phyloP scores from a whole-genome alignment of 2,797 vertebrate genomes.

The Amazona ochrocephala region DNA sequence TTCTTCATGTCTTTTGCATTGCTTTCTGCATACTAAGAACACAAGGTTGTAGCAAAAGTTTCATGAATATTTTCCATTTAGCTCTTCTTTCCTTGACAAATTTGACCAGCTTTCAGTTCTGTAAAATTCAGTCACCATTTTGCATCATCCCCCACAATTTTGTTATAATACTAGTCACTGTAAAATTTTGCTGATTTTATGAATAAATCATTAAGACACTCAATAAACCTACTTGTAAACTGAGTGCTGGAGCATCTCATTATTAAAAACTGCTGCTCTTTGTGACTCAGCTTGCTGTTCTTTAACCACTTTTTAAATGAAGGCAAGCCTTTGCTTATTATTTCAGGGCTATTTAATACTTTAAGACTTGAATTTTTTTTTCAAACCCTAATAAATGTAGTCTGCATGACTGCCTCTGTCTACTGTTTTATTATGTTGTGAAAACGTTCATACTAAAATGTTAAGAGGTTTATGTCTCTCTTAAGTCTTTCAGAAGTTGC shows the following conservation, averaged over 20 bases:
- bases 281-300: conserved; percentile 1
- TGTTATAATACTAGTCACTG: not conserved
- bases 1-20: not conserved
- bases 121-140: not conserved
- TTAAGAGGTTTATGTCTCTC: not conserved
- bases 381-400: not conserved
- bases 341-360: not conserved
- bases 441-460: not conserved
- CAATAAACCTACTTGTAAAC: not conserved
- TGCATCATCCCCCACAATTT: not conserved
- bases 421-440: not conserved
- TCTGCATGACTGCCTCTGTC: not conserved
- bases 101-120: not conserved
- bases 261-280: conserved; percentile 15
- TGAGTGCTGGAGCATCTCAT: not conserved
- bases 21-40: not conserved
- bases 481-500: not conserved
- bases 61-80: not conserved
- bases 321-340: not conserved
- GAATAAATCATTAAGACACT: not conserved
- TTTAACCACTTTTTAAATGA: not conserved
- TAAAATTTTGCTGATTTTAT: not conserved
- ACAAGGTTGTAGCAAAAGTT: not conserved
- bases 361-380: not conserved
- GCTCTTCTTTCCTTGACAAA: not conserved